Percentiles rank a stretch among this genome's conserved stretches.
Evolutionary conservation across 1,140 invertebrate species (phyloP).

Genomic region (Manduca sexta): DNA sequence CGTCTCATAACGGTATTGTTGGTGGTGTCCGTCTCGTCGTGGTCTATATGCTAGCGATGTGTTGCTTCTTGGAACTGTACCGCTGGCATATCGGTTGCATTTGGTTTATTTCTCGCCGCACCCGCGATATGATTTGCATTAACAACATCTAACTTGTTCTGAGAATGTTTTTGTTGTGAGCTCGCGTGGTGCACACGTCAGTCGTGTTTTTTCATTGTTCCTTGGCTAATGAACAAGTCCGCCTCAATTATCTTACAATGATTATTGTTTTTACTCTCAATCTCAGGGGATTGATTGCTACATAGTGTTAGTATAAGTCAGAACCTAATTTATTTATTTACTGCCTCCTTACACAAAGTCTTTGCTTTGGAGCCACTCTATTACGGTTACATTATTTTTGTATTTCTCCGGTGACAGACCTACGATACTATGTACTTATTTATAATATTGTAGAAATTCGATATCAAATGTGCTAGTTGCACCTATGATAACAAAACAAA

Average conservation of each 20-base stretch:
- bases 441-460: too few species aligned
- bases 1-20: conserved; percentile 3
- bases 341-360: too few species aligned
- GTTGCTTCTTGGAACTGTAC: neutral
- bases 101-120: conserved; percentile 6
- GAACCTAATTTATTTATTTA: too few species aligned
- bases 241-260: conserved; percentile 20
- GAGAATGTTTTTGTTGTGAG: conserved; percentile 15
- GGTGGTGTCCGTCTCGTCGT: neutral
- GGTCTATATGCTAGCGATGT: neutral
- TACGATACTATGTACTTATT: too few species aligned
- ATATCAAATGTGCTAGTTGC: too few species aligned
- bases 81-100: neutral
- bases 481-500: too few species aligned
- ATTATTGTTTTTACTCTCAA: conserved; percentile 19
- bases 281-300: neutral
- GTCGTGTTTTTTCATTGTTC: conserved; percentile 12
- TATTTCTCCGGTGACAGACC: too few species aligned
- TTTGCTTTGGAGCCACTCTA: too few species aligned
- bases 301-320: conserved; percentile 5
- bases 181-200: conserved; percentile 6
- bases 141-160: conserved; percentile 15
- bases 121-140: conserved; percentile 11
- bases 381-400: too few species aligned
- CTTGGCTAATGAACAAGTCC: conserved; percentile 17